Percentiles rank a stretch among this genome's conserved stretches.
Evolutionary conservation across 2,797 vertebrate genomes (phyloP).

Genomic region (Muraenolepis orangiensis): DNA sequence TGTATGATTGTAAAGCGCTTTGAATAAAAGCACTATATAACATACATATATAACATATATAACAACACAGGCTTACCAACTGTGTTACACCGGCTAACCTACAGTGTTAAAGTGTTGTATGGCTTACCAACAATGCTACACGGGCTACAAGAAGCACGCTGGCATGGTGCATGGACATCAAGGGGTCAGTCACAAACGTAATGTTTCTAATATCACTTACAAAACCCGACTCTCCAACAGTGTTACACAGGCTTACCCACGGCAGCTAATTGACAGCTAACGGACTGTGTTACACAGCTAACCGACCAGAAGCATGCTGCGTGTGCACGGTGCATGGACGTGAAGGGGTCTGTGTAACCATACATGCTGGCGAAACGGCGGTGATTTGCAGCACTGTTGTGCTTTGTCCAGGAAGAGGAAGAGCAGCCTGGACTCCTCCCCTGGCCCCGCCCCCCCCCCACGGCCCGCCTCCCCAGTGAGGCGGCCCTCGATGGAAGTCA

Average conservation of each 20-base stretch:
- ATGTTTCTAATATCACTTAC: too few relatives aligned
- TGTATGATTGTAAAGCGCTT: too few relatives aligned
- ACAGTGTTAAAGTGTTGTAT: too few relatives aligned
- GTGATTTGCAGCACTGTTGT: conserved; percentile 37
- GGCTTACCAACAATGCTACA: neutral
- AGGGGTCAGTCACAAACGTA: too few relatives aligned
- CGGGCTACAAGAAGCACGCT: too few relatives aligned
- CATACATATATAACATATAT: too few relatives aligned
- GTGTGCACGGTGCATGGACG: conserved; percentile 42
- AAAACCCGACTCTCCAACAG: neutral
- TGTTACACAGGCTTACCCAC: neutral
- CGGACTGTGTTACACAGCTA: neutral
- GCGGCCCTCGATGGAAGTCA: conserved; percentile 54
- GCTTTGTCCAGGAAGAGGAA: conserved; percentile 71
- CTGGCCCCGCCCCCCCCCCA: conserved; percentile 24
- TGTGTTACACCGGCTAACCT: neutral
- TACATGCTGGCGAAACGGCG: neutral
- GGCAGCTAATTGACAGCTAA: neutral
- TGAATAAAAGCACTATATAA: too few relatives aligned
- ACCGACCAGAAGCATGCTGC: conserved; percentile 10
- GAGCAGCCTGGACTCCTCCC: conserved; percentile 58
- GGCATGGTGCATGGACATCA: too few relatives aligned
- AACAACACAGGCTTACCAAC: too few relatives aligned
- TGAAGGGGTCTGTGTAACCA: conserved; percentile 1
- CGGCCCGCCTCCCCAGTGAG: conserved; percentile 40